Evolutionary conservation across 2,113 vertebrate genomes (phyloP).

Genomic region (Recurvirostra avosetta): DNA sequence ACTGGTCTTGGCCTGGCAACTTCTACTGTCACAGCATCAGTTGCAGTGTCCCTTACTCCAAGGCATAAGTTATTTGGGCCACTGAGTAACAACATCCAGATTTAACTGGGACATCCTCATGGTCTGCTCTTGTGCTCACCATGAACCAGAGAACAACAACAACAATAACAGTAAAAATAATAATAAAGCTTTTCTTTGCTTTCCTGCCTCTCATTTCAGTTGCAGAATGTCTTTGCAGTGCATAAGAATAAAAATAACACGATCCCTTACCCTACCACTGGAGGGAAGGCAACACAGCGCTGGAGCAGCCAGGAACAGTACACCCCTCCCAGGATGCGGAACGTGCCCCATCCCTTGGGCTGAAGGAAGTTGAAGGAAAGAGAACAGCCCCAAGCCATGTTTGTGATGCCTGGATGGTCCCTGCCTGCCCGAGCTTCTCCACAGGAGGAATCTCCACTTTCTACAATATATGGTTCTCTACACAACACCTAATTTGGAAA

Average conservation of each 20-base stretch:
- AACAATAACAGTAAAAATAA: neutral
- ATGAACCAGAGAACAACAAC: neutral
- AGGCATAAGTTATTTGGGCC: neutral
- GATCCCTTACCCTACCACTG: neutral
- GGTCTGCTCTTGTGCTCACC: neutral
- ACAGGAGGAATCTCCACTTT: neutral
- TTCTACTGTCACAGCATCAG: neutral
- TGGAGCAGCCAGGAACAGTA: neutral
- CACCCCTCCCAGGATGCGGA: neutral
- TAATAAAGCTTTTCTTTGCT: neutral
- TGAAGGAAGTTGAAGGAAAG: accelerated
- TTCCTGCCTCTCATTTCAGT: neutral
- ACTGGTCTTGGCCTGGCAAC: neutral
- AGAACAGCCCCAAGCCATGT: neutral
- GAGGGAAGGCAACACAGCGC: neutral
- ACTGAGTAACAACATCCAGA: no score
- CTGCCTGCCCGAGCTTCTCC: neutral
- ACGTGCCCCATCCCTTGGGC: neutral
- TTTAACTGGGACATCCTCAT: neutral
- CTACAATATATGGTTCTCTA: neutral
- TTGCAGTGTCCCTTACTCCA: neutral
- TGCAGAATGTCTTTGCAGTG: neutral
- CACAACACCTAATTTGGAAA: neutral
- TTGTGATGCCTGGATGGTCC: neutral
- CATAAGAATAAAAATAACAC: neutral